A percentile compares a stretch with the other conserved stretches of the same genome.
Conservation (phyloP, 1,140 invertebrate species). For the Drosophila subpulchrella region DNA sequence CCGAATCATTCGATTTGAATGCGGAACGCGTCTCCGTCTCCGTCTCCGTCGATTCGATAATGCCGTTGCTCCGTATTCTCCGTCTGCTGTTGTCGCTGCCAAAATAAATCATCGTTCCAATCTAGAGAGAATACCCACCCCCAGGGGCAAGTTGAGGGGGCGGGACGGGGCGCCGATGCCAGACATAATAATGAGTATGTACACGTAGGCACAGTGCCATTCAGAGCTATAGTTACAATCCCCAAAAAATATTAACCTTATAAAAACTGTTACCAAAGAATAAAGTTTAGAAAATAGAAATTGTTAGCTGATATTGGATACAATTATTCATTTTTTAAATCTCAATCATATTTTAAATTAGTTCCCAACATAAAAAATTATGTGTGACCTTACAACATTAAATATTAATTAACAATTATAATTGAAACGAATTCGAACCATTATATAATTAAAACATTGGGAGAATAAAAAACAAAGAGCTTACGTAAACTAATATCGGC, state of each 20-base stretch:
- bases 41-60: constrained; percentile 30
- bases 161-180: constrained; percentile 55
- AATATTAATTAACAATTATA: too few species aligned
- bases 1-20: constrained; percentile 70
- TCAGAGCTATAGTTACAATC: neutral
- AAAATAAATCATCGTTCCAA: constrained; percentile 80
- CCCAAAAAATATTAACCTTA: neutral
- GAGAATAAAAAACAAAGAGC: too few species aligned
- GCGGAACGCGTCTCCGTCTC: constrained; percentile 71
- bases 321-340: too few species aligned
- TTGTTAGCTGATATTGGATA: neutral
- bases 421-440: too few species aligned
- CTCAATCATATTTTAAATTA: too few species aligned
- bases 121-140: constrained; percentile 33
- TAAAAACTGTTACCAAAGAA: neutral
- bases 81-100: constrained; percentile 57
- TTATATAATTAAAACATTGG: too few species aligned
- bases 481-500: too few species aligned
- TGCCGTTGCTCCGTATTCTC: constrained; percentile 18
- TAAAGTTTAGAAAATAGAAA: neutral
- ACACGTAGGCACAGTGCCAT: neutral
- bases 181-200: constrained; percentile 73
- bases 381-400: too few species aligned
- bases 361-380: too few species aligned
- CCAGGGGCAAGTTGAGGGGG: constrained; percentile 16